Base-by-base conservation (phyloP, 2,888 invertebrate genomes). In the Hyles lineata region DNA sequence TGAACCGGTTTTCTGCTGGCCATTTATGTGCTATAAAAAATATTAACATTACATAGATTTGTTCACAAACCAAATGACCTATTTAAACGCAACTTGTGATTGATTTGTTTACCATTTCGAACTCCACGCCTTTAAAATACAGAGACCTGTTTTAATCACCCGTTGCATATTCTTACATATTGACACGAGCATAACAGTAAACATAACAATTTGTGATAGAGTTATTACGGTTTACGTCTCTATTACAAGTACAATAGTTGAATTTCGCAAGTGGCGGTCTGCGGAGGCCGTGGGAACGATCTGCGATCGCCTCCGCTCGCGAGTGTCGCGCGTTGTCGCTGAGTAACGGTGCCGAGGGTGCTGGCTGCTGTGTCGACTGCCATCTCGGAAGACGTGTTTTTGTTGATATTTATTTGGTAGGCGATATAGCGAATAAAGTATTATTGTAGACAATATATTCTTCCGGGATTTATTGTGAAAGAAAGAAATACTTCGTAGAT, bases 251-350 rank as follows among this genome's bases (percentile, higher is more conserved):
- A 35, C 63, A 67, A 67, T 15, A 67, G 67, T 67, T 23, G 67
- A 50, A 63, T 83, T 83, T 85, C 80, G 85, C 84, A 86, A 87
- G 82, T 80, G 82, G 83, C 86, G 84, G 87, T 79, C 85, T 77
- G 76, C 80, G 9, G 86, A 83, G 92, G 90, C 91, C 93, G 93
- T 93, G 93, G 89, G 93, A 93, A 92, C 86, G 85, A 78, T 71
- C 80, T 80, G 80, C 83, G 84, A 43, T 43, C 83, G 84, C 83
- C 79, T 79, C 81, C 77, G 79, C 78, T 79, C 75, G 76, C 78
- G 75, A 74, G 76, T 76, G 21, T 76, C 67, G 74, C 79, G 77
- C 79, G 78, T 76, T 83, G 82, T 85, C 87, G 83, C 83, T 80
- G 85, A 80, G 83, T 90, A 90, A 90, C 90, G 88, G 90, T 88